Conservation (phyloP, 2,888 invertebrate species). For the Diaperis boleti region DNA sequence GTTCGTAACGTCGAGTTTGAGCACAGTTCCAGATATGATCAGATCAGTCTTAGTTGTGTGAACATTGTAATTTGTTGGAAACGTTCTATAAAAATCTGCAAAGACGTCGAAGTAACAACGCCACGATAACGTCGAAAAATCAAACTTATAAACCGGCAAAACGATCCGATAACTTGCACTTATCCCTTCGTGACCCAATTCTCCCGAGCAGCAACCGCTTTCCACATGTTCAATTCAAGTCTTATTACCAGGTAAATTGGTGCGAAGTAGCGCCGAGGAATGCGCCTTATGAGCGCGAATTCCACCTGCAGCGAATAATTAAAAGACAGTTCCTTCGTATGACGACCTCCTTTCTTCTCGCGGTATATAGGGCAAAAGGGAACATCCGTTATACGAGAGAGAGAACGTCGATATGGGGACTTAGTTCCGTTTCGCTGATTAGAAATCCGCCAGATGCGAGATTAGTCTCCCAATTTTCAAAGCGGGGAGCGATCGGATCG, state of each 20-base stretch:
- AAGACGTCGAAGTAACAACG: no score
- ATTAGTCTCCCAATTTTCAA: conserved; percentile 59
- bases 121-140: not conserved
- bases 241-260: conserved; percentile 17
- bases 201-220: no score
- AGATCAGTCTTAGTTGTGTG: no score
- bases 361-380: not conserved
- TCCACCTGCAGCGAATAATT: conserved; percentile 13
- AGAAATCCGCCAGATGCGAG: conserved; percentile 55
- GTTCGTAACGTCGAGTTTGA: no score
- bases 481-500: conserved; percentile 44
- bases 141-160: not conserved
- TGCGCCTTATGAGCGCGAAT: conserved; percentile 14
- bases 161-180: not conserved
- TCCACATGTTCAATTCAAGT: conserved; percentile 10
- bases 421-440: conserved; percentile 59
- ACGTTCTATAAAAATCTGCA: no score
- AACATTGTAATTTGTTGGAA: no score
- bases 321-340: conserved; percentile 3
- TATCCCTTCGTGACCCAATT: not conserved
- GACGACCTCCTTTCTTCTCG: not conserved
- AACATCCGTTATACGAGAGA: conserved; percentile 12
- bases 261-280: conserved; percentile 10
- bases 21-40: no score
- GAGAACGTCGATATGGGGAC: conserved; percentile 38